Conservation (phyloP, 2,888 invertebrate genomes). For the Coremacera marginata region DNA sequence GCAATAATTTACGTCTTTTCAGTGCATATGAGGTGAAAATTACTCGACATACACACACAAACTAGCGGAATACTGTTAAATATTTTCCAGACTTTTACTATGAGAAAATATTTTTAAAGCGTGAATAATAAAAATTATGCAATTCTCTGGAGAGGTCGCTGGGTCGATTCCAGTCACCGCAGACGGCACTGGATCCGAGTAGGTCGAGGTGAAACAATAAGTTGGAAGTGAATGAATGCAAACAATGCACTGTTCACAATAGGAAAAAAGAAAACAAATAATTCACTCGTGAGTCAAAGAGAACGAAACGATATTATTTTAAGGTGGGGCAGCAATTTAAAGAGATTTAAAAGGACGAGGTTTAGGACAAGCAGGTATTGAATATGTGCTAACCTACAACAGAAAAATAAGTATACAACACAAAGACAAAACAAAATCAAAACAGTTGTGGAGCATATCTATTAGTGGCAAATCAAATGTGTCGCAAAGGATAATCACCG, state of each 20-base stretch:
- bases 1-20: slow-evolving; percentile 34
- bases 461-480: no score
- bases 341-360: neutral
- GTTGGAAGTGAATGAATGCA: neutral
- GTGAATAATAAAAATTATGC: slow-evolving; percentile 30
- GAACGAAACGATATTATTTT: neutral
- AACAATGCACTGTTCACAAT: neutral
- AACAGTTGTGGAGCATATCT: no score
- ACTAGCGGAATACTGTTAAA: neutral
- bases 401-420: no score
- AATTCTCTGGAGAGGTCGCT: slow-evolving; percentile 16
- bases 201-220: neutral
- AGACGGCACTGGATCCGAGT: slow-evolving; percentile 1
- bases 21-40: slow-evolving; percentile 23
- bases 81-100: neutral
- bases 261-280: slow-evolving; percentile 4
- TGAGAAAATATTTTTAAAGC: slow-evolving; percentile 10
- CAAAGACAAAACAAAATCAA: no score
- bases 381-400: no score
- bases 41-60: slow-evolving; percentile 7
- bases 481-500: no score
- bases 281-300: slow-evolving; percentile 16
- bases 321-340: neutral
- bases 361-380: no score
- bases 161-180: slow-evolving; percentile 8